Percentiles rank a stretch among this genome's conserved stretches.
phyloP scores from a whole-genome alignment of 2,888 invertebrate species.

The Oscheius sp. region DNA sequence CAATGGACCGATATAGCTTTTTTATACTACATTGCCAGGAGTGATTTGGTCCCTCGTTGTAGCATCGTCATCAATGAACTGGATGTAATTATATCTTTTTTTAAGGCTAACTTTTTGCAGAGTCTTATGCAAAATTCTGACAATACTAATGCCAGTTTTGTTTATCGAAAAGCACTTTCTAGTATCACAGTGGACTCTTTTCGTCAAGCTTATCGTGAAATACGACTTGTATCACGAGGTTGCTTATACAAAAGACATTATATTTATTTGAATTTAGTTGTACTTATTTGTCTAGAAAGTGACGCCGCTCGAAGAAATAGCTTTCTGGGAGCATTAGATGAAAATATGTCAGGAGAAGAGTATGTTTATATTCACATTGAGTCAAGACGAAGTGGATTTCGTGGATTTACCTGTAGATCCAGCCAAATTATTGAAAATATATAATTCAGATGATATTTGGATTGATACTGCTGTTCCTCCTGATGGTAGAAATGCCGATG shows the following conservation, averaged over 20 bases:
- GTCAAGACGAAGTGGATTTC: slow-evolving; percentile 37
- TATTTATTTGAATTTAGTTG: not conserved
- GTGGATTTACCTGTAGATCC: not conserved
- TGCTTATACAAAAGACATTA: not conserved
- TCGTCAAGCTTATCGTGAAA: not conserved
- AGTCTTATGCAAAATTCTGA: not conserved
- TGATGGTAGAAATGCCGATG: slow-evolving; percentile 8
- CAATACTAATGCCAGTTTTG: slow-evolving; percentile 7
- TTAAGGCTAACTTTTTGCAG: not conserved
- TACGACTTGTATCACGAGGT: slow-evolving; percentile 4
- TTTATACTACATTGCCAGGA: slow-evolving; percentile 46
- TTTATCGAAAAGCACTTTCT: not conserved
- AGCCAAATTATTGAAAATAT: no score
- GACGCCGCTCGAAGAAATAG: slow-evolving; percentile 49
- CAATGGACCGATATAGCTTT: slow-evolving; percentile 59
- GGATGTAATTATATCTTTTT: not conserved
- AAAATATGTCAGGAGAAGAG: slow-evolving; percentile 40
- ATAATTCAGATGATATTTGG: slow-evolving; percentile 3
- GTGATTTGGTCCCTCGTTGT: slow-evolving; percentile 34
- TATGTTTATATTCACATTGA: slow-evolving; percentile 44
- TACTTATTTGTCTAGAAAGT: slow-evolving; percentile 55
- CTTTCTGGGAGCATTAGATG: slow-evolving; percentile 38
- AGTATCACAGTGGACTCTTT: not conserved
- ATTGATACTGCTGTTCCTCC: not conserved
- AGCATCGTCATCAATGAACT: not conserved